phyloP scores from a whole-genome alignment of 1,140 invertebrate species.

The Lepidostoma basale region DNA sequence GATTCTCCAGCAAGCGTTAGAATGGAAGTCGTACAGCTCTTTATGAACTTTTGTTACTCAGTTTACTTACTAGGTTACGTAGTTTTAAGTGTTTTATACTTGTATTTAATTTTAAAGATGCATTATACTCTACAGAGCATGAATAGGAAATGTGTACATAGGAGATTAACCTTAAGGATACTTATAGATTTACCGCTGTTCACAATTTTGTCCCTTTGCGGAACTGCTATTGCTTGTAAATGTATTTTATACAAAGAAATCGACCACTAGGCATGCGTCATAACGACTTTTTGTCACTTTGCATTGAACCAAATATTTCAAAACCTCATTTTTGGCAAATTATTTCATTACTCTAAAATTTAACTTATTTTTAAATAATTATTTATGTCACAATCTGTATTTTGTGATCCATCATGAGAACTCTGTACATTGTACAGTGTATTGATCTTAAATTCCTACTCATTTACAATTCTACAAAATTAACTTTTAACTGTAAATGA shows the following conservation, averaged over 20 bases:
- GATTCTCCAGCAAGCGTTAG: too few species aligned
- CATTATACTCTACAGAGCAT: slow-evolving; percentile 44
- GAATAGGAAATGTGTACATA: slow-evolving; percentile 46
- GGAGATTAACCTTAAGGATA: slow-evolving; percentile 43
- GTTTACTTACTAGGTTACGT: slow-evolving; percentile 44
- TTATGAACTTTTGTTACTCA: slow-evolving; percentile 39
- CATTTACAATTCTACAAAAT: too few species aligned
- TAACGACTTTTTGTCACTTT: slow-evolving; percentile 20
- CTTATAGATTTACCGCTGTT: slow-evolving; percentile 44
- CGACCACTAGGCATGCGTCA: slow-evolving; percentile 30
- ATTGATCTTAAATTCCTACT: too few species aligned
- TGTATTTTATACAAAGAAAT: slow-evolving; percentile 41
- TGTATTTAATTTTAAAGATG: slow-evolving; percentile 43
- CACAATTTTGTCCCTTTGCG: slow-evolving; percentile 41
- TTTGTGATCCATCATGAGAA: too few species aligned
- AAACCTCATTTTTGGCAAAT: neutral
- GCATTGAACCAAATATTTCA: slow-evolving; percentile 16
- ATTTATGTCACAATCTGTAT: too few species aligned
- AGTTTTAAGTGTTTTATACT: slow-evolving; percentile 47
- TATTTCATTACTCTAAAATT: too few species aligned
- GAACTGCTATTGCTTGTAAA: slow-evolving; percentile 42
- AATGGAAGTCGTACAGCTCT: slow-evolving; percentile 37
- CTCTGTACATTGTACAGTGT: too few species aligned
- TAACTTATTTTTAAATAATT: too few species aligned
- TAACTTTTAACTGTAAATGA: too few species aligned